These are phyloP conservation scores for Enteromius unitaeniatus DNA, from an alignment of 2,797 vertebrate species.

Conservation along the genomic window DNA sequence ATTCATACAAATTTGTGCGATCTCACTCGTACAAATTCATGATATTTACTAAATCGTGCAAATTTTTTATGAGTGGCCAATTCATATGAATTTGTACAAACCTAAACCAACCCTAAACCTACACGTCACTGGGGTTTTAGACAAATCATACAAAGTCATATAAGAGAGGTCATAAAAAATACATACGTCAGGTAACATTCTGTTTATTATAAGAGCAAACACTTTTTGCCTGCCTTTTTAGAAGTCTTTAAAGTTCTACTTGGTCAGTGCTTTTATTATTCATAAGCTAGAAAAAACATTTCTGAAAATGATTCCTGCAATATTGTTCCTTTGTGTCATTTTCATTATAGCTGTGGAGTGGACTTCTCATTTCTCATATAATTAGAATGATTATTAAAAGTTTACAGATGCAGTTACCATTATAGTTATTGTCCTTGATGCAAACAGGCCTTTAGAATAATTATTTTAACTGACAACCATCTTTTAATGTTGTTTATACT, in stretches of 20 bases:
- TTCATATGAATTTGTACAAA: too few relatives aligned
- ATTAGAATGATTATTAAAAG: background rate
- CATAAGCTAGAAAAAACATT: background rate
- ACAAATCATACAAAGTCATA: too few relatives aligned
- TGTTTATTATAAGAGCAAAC: background rate
- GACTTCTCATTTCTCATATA: background rate
- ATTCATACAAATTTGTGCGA: too few relatives aligned
- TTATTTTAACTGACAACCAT: background rate
- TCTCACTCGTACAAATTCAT: too few relatives aligned
- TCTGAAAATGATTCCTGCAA: background rate
- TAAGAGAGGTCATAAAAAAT: too few relatives aligned
- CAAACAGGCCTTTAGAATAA: background rate
- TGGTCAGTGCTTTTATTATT: constrained; percentile 4
- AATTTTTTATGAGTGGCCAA: too few relatives aligned
- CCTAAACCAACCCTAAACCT: too few relatives aligned
- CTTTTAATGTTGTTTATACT: background rate
- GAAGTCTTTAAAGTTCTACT: background rate
- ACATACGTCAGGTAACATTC: too few relatives aligned
- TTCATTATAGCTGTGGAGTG: background rate
- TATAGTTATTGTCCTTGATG: background rate
- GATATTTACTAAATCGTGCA: too few relatives aligned
- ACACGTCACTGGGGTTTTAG: too few relatives aligned
- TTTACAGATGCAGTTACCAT: background rate
- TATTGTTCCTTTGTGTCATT: background rate
- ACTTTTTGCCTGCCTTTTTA: background rate